Evolutionary conservation across 2,113 vertebrate species (phyloP).

Genomic region (Ochotona princeps): DNA sequence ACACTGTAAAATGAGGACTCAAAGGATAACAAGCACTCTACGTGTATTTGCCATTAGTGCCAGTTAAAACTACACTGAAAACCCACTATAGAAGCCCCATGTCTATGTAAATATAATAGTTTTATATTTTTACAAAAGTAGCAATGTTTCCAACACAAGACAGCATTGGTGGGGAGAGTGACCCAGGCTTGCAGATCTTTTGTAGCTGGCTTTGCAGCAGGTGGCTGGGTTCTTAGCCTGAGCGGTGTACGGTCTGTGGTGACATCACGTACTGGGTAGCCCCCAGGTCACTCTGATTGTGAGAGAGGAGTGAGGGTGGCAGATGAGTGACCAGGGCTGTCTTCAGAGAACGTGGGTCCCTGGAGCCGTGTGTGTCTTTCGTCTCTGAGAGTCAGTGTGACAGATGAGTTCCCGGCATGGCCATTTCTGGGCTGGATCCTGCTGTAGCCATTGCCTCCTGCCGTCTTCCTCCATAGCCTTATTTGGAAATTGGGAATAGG

Average conservation of each 20-base stretch:
- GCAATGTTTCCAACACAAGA: neutral
- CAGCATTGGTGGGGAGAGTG: neutral
- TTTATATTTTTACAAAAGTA: slow-evolving; percentile 9
- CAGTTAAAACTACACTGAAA: neutral
- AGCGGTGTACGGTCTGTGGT: neutral
- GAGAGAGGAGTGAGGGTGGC: neutral
- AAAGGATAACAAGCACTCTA: neutral
- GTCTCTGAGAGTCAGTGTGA: neutral
- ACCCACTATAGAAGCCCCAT: neutral
- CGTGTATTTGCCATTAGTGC: neutral
- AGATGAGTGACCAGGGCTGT: neutral
- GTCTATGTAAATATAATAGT: neutral
- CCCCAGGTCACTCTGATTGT: neutral
- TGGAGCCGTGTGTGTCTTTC: neutral
- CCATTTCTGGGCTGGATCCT: neutral
- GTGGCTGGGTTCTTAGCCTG: neutral
- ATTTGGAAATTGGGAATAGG: neutral
- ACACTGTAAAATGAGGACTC: neutral
- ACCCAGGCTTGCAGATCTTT: neutral
- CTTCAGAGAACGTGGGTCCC: too few species aligned
- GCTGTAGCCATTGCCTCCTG: neutral
- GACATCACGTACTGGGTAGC: neutral
- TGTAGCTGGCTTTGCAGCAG: neutral
- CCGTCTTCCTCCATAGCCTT: neutral
- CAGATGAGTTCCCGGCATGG: neutral